These are phyloP conservation scores for Hecatera dysodea DNA, from an alignment of 2,888 invertebrate genomes.

Conservation along the genomic window DNA sequence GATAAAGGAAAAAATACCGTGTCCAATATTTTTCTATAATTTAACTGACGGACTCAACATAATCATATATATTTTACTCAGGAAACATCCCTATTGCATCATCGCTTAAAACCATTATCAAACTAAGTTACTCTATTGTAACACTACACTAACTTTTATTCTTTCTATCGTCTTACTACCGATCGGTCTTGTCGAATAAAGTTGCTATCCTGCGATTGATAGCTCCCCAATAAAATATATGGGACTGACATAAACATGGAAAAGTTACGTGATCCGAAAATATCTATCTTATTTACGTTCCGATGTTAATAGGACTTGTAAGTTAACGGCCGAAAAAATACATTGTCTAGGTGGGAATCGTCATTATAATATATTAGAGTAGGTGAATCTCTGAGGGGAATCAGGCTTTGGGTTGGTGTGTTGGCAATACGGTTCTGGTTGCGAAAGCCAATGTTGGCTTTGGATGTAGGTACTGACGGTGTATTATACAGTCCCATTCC, in stretches of 20 bases:
- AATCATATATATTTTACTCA: no score
- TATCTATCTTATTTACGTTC: constrained; percentile 29
- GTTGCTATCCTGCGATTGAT: constrained; percentile 27
- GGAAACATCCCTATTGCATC: neutral
- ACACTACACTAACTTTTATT: neutral
- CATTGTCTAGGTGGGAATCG: constrained; percentile 12
- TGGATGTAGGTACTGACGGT: no score
- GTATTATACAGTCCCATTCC: no score
- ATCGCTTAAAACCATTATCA: neutral
- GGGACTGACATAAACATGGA: constrained; percentile 22
- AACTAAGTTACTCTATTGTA: neutral
- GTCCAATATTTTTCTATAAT: no score
- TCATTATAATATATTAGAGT: constrained; percentile 19
- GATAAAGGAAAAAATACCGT: no score
- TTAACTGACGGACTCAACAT: no score
- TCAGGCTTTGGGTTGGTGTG: neutral
- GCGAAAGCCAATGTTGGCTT: no score
- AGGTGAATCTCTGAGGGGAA: constrained; percentile 1
- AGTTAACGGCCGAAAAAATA: constrained; percentile 33
- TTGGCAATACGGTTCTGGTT: neutral
- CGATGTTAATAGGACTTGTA: constrained; percentile 30
- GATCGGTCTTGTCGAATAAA: constrained; percentile 16
- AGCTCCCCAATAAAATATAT: constrained; percentile 36
- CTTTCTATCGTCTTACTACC: constrained; percentile 15
- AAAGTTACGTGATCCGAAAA: constrained; percentile 43